Evolutionary conservation across 2,888 invertebrate species (phyloP).

Genomic region (Drosophila birchii): DNA sequence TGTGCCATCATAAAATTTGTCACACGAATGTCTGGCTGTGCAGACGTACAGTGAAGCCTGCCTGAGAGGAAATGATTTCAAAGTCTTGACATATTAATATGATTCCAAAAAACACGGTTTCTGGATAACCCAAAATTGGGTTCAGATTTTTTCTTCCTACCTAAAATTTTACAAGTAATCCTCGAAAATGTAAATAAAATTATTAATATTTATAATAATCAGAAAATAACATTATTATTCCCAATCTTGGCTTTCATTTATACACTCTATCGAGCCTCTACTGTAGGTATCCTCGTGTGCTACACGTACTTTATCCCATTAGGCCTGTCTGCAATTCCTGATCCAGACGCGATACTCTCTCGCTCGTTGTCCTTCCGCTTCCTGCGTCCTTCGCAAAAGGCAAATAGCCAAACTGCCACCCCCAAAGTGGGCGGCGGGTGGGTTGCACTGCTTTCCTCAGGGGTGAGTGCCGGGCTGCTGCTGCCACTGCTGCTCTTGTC

Average conservation of each 20-base stretch:
- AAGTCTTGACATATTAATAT: background rate
- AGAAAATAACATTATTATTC: too few species aligned
- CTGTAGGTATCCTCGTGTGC: constrained; percentile 16
- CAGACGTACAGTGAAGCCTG: constrained; percentile 5
- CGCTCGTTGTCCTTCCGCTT: constrained; percentile 15
- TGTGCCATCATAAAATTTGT: constrained; percentile 32
- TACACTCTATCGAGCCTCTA: background rate
- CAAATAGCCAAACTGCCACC: constrained; percentile 67
- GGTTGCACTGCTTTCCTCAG: constrained; percentile 17
- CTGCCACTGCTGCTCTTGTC: constrained; percentile 16
- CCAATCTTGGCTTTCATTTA: background rate
- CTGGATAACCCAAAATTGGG: background rate
- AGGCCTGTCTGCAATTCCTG: constrained; percentile 65
- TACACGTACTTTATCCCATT: constrained; percentile 68
- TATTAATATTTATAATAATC: background rate
- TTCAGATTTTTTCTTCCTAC: too few species aligned
- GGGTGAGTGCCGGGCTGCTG: constrained; percentile 14
- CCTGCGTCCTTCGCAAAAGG: constrained; percentile 43
- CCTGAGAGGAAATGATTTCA: too few species aligned
- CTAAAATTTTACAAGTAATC: background rate
- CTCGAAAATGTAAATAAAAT: background rate
- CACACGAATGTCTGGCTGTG: constrained; percentile 24
- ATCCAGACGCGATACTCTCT: constrained; percentile 56
- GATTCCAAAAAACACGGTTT: background rate
- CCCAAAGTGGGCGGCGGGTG: constrained; percentile 38